phyloP scores from a whole-genome alignment of 2,888 invertebrate species.

The Tridacna crocea region DNA sequence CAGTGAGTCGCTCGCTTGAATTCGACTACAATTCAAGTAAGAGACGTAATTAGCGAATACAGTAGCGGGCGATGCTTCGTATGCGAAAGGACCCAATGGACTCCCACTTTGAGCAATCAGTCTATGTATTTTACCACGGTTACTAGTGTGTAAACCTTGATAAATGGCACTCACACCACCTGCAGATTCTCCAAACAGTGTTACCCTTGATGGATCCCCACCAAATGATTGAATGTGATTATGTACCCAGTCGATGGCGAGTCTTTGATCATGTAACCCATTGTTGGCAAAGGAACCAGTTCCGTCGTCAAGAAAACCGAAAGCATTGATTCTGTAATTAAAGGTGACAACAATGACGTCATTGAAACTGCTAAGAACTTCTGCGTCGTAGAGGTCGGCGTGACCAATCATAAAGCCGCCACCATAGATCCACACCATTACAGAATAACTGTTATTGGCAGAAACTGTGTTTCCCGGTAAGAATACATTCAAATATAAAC shows the following conservation, averaged over 20 bases:
- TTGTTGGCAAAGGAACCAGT: slow-evolving; percentile 89
- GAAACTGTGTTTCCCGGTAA: slow-evolving; percentile 87
- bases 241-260: slow-evolving; percentile 96
- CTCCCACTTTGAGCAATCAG: slow-evolving; percentile 73
- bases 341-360: slow-evolving; percentile 97
- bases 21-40: slow-evolving; percentile 54
- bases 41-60: slow-evolving; percentile 89
- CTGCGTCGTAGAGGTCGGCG: slow-evolving; percentile 85
- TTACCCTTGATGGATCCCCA: slow-evolving; percentile 71
- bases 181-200: slow-evolving; percentile 77
- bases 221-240: slow-evolving; percentile 89
- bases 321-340: slow-evolving; percentile 95
- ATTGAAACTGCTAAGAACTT: slow-evolving; percentile 92
- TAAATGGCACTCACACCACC: slow-evolving; percentile 68
- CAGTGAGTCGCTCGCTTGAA: neutral
- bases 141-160: slow-evolving; percentile 67
- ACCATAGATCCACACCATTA: slow-evolving; percentile 96
- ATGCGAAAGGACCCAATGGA: slow-evolving; percentile 41
- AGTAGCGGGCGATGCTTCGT: slow-evolving; percentile 52
- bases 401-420: slow-evolving; percentile 97
- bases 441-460: slow-evolving; percentile 86
- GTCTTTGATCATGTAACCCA: slow-evolving; percentile 95
- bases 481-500: slow-evolving; percentile 97
- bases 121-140: slow-evolving; percentile 62
- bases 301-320: slow-evolving; percentile 93